Evolutionary conservation across 2,888 invertebrate species (phyloP), one percentile per base, ranked within the genome.

Genomic region (Diplolepis rosae): DNA sequence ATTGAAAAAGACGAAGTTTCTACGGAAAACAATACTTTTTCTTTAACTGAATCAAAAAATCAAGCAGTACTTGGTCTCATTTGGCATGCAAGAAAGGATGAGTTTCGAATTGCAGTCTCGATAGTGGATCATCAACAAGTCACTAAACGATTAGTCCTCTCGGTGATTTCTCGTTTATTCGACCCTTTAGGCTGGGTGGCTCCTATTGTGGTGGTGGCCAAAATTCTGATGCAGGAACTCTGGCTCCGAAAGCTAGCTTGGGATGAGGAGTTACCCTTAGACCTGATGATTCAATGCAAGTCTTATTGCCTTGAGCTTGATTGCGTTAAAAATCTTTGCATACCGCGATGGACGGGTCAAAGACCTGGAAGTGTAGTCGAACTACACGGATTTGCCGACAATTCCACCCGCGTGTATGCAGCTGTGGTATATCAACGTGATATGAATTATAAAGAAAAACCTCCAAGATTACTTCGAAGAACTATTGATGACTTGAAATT

Each of bases 371-470:
- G 15, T 22, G 13, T 30, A 27, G 42, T 56, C 5, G 66, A 74
- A 27, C 2, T 71, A 1, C 74, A 72, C 24, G 74, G 74, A 13
- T 72, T 72, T 32, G 66, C 61, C 2, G 69, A 74, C 18, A 71
- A 71, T 9, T 74, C 74, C 1, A 42, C 32, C 1, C 28, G 65
- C 15, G 74, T 69, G 7, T 69, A 67, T 39, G 30, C 67, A 7
- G 74, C 71, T 0, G 71, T 65, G 6, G 51, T 74, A 13, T 74
- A 65, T 22, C 18, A 65, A 15, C 68, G 72, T n/a, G 30, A 28
- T 15, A 3, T 35, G 30, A 56, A 35, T n/a, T 15, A 15, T 15
- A 28, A 56, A 28, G 7, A 22, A 6, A 28, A 27, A 11, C 30
- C 35, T 7, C 0, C 69, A 22, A 68, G 56, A n/a, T 27, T 75